Evolutionary conservation across 2,113 vertebrate genomes (phyloP), one percentile per base, ranked within the genome.

Genomic region (Sturnira hondurensis): DNA sequence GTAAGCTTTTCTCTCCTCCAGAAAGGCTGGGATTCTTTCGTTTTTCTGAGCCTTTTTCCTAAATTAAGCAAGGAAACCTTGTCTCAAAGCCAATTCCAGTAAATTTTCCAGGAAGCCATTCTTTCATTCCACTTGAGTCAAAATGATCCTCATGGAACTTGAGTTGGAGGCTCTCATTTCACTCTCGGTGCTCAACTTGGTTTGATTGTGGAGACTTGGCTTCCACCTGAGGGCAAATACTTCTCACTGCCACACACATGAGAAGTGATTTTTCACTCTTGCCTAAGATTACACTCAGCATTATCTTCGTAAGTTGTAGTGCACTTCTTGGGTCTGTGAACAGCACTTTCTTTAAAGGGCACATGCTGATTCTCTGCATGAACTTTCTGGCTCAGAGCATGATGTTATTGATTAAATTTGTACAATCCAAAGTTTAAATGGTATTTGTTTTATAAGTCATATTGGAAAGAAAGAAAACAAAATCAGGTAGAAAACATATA

Each of bases 341-440:
- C 5, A 86, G 85, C 28, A 81, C 56, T 95, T 65, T 81, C 41
- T 63, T 93, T 93, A 82, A 92, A 95, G 41, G 28, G 26, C 4
- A 3, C 68, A 38, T 52, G 50, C 43, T 86, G 76, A 14, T 63
- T 88, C 77, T 4, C 92, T 91, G 76, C 52, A 82, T 78, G 83
- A 85, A 92, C 41, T 92, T 91, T 74, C 70, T 68, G 70, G 61
- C 90, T 93, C 65, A 87, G 90, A 95, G 73, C 54, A 91, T 47
- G 58, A 52, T 17, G 20, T 76, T 96, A 97, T 93, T 93, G 95
- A 96, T 95, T 89, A 92, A 45, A 45, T 91, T 86, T 93, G 81
- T 84, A 76, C 70, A 61, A 91, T 61, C 41, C 70, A 77, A 61
- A 86, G 56, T 84, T 89, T 92, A 96, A 67, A 88, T 71, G 36